phyloP scores from a whole-genome alignment of 2,113 vertebrate species.

The Apteryx mantelli region DNA sequence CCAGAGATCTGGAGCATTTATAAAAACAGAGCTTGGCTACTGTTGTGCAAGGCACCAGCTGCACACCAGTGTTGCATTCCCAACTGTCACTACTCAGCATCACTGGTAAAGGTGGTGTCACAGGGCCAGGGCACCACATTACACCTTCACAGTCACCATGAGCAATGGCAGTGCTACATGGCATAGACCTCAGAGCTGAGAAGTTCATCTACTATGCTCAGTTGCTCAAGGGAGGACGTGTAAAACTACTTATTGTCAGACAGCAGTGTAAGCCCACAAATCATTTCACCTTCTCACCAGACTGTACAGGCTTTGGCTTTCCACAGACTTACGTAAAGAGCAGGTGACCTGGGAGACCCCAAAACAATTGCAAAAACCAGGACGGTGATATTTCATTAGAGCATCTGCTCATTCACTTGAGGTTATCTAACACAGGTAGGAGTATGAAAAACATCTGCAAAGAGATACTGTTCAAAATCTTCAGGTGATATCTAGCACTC shows the following conservation, averaged over 20 bases:
- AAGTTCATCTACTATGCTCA: neutral
- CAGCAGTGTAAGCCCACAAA: too few relatives aligned
- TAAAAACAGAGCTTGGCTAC: neutral
- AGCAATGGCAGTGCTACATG: neutral
- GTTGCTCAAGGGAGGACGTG: too few relatives aligned
- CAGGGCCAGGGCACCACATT: neutral
- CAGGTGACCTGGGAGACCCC: neutral
- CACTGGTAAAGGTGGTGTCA: too few relatives aligned
- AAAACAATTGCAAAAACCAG: fast-evolving
- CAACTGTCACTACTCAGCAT: neutral
- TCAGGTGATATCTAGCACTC: neutral
- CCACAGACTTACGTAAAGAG: neutral
- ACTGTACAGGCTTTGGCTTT: neutral
- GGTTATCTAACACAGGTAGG: neutral
- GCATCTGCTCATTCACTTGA: neutral
- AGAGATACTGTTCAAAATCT: neutral
- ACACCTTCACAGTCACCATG: neutral
- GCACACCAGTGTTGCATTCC: neutral
- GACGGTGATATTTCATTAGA: neutral
- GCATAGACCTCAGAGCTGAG: too few relatives aligned
- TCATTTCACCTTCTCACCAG: neutral
- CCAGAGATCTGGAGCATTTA: neutral
- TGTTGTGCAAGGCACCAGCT: neutral
- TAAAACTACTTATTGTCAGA: neutral
- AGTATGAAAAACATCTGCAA: neutral